Evolutionary conservation across 2,888 invertebrate species (phyloP), one percentile per base, ranked within the genome.

Genomic region (Orchesella flavescens): DNA sequence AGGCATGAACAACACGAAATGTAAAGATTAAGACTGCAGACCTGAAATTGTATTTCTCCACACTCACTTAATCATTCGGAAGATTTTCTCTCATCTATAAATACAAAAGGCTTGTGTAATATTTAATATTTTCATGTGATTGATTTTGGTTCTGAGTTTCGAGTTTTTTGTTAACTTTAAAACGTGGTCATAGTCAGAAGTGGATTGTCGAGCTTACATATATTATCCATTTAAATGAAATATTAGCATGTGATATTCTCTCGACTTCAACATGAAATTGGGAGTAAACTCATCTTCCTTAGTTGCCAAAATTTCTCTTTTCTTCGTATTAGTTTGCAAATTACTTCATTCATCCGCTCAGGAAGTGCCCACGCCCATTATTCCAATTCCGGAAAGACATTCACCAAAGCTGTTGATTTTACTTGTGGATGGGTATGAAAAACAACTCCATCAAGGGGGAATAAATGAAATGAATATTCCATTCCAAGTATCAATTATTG

Each of bases 351-450:
- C 49, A 49, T 15, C 12, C 49, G 12, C 49, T 10, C n/a, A 49
- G 49, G 49, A 12, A 49, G 61, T 24, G 23, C 13, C 44, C 5
- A 66, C 10, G 23, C 13, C 44, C 5, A 66, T 9, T 44, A n/a
- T 21, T 21, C 23, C 46, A 19, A 43, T 68, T 3, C 49, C 53
- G 1, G 80, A 66, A 17, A 68, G 1, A 19, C 57, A 63, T 7
- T 72, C 72, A 3, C 24, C 76, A 66, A 87, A 87, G 57, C 74
- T 87, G 3, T 65, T 87, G 24, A 79, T 87, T 17, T 63, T 87
- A 19, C 59, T 87, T 72, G 57, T 87, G 17, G 87, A 86, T 55
- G 87, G 87, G 87, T 87, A 74, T 68, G 49, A 12, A 3, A 49
- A 49, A n/a, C 12, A 49, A 49, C n/a, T 49, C 3, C n/a, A n/a